A percentile compares a stretch with the other conserved stretches of the same genome.
phyloP scores from a whole-genome alignment of 2,797 vertebrate species.

The Sebastes reedi region DNA sequence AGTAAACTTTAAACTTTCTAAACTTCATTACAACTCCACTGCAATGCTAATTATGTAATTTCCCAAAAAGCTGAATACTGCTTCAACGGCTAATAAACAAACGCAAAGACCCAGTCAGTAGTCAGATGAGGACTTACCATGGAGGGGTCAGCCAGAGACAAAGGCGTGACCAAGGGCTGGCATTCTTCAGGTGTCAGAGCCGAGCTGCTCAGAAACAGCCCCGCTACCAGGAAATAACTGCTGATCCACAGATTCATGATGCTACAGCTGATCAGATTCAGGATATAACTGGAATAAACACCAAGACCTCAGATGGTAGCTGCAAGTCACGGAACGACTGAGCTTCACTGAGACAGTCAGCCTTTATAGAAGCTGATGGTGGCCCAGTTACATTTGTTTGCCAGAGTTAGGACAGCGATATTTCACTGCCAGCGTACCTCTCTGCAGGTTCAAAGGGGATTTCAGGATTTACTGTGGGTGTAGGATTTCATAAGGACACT shows the following conservation, averaged over 20 bases:
- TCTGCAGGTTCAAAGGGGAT: no score
- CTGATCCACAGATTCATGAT: conserved; percentile 34
- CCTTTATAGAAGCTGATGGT: conserved; percentile 8
- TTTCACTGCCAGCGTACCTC: no score
- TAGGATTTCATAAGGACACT: no score
- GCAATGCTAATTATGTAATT: no score
- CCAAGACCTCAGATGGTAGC: not conserved
- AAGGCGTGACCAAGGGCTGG: not conserved
- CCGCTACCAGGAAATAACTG: not conserved
- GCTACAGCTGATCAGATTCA: not conserved
- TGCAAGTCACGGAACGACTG: no score
- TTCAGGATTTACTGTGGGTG: no score
- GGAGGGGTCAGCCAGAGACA: not conserved
- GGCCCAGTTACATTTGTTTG: no score
- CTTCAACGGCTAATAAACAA: no score
- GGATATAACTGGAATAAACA: not conserved
- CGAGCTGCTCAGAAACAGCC: conserved; percentile 8
- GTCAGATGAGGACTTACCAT: conserved; percentile 18
- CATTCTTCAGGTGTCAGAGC: conserved; percentile 43
- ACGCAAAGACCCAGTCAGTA: not conserved
- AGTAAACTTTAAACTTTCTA: no score
- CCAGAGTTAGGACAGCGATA: no score
- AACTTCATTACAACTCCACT: no score
- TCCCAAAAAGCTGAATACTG: no score
- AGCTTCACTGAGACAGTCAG: rapidly evolving